Base-by-base conservation (phyloP, 2,888 invertebrate species). In the Dicranocentrus wangi region DNA sequence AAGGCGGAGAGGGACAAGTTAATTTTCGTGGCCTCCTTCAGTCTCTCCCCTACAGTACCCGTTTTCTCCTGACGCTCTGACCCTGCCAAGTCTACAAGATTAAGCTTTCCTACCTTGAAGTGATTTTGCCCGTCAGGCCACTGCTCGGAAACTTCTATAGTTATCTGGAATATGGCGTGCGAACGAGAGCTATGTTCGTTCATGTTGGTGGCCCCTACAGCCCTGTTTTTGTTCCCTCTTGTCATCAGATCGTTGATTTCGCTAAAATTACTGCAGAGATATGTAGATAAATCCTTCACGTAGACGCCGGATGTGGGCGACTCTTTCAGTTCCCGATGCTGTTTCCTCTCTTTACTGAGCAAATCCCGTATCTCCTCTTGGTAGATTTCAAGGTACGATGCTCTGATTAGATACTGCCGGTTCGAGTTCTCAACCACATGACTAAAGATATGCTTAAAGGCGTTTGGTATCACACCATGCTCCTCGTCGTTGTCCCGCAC, bases 91-190 rank as follows among this genome's bases (percentile, higher is more conserved):
- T 99, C 99, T 58, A 99, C 97, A 83, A 99, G 91, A 91, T 99
- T 99, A 87, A 99, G 90, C 89, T 98, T 96, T 55, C 99, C 99
- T 63, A 98, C 97, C 87, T 96, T 89, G 47, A 93, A 91, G 87
- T 87, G 89, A 83, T 89, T 90, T 83, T 91, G 89, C 5, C 90
- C 91, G 86, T 91, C 90, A 0, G 91, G 92, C 70, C 92, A 93
- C 47, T 92, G 91, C 87, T 93, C 93, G 84, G 94, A 93, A 92
- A 98, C 97, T 91, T 99, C 99, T 60, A 99, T 94, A 69, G 97
- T 97, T 87, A 99, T 96, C 89, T 98, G 94, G 89, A 99, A 99
- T 86, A 99, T 98, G 72, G 99, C 99, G 90, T 99, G 99, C 61
- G 97, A 97, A 83, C 99, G 91, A 47, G 98, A 98, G 87, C 97